Evolutionary conservation across 2,888 invertebrate species (phyloP).

Genomic region (Hecatera dysodea): DNA sequence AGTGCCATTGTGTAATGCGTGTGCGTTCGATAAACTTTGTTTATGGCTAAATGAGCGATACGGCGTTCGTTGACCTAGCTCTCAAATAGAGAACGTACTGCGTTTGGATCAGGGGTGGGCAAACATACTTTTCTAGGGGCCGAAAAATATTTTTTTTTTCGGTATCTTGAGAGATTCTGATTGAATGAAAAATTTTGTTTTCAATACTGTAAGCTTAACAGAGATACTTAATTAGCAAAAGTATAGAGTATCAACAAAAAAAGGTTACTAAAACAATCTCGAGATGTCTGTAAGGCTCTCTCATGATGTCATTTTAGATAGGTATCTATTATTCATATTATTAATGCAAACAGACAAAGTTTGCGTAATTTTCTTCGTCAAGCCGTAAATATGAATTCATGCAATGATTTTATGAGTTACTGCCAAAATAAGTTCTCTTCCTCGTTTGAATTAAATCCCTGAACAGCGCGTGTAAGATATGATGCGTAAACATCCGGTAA

Average conservation of each 20-base stretch:
- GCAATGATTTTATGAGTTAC: neutral
- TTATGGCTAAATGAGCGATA: conserved; percentile 89
- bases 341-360: neutral
- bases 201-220: neutral
- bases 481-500: conserved; percentile 20
- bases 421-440: neutral
- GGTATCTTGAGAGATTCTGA: neutral
- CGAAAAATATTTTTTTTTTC: neutral
- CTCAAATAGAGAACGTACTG: conserved; percentile 79
- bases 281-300: conserved; percentile 6
- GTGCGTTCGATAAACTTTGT: conserved; percentile 89
- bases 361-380: neutral
- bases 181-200: no score
- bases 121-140: neutral
- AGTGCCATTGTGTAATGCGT: conserved; percentile 82
- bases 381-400: neutral
- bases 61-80: conserved; percentile 82
- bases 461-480: conserved; percentile 16
- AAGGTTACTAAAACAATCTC: conserved; percentile 6
- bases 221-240: conserved; percentile 1
- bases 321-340: neutral
- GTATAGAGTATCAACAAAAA: neutral
- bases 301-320: conserved; percentile 11
- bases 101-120: conserved; percentile 67
- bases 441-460: neutral